Evolutionary conservation across 2,888 invertebrate species (phyloP).

Genomic region (Chouioia cunea): DNA sequence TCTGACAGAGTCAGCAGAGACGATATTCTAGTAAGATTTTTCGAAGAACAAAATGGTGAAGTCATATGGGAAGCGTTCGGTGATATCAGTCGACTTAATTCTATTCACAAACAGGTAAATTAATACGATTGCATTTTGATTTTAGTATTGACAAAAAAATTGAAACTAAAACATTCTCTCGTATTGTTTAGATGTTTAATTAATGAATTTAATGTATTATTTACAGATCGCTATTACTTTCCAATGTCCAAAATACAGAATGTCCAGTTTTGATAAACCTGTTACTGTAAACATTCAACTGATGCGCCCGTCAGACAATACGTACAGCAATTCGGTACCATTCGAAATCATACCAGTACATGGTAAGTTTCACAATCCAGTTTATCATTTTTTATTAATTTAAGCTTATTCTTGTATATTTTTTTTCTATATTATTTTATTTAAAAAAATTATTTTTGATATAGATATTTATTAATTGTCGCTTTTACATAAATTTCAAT

Average conservation of each 20-base stretch:
- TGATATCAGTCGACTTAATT: slow-evolving; percentile 71
- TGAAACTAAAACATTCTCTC: too few species aligned
- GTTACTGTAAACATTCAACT: slow-evolving; percentile 88
- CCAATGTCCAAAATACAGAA: slow-evolving; percentile 75
- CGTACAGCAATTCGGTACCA: slow-evolving; percentile 83
- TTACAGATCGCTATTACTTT: slow-evolving; percentile 82
- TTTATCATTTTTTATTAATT: too few species aligned
- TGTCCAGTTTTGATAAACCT: slow-evolving; percentile 77
- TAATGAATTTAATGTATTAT: neutral
- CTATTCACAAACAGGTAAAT: slow-evolving; percentile 70
- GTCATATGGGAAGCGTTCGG: slow-evolving; percentile 72
- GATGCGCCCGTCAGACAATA: slow-evolving; percentile 87
- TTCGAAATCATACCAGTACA: too few species aligned
- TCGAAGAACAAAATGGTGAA: slow-evolving; percentile 71
- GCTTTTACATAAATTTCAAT: too few species aligned
- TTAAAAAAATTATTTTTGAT: too few species aligned
- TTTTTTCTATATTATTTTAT: too few species aligned
- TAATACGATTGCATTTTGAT: neutral
- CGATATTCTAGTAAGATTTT: slow-evolving; percentile 74
- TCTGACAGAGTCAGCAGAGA: slow-evolving; percentile 72
- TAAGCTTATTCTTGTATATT: too few species aligned
- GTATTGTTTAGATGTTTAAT: too few species aligned
- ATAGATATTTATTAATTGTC: too few species aligned
- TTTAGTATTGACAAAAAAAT: too few species aligned
- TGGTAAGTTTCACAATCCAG: too few species aligned